Base-by-base conservation (phyloP, 1,140 invertebrate species). In the Bombus sylvicola region DNA sequence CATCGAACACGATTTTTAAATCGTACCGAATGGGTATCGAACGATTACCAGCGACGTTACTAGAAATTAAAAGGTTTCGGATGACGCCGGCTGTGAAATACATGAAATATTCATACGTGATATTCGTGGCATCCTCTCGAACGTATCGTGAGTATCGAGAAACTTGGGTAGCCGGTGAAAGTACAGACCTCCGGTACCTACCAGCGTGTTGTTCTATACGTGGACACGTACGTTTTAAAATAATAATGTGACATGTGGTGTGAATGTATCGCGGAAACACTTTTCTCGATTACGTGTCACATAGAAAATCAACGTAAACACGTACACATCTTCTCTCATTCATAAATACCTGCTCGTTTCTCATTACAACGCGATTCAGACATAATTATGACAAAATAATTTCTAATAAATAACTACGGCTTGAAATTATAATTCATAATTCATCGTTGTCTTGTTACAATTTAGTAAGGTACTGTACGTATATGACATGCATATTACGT, bases 101-200 rank as follows among this genome's bases (percentile, higher is more conserved):
- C 64, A 83, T 83, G 83, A 81, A 85, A 72, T 80, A 81, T 81
- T 72, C 83, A 85, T 79, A 79, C 83, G 39, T 57, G 76, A 86
- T 69, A 74, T 75, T 68, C 72, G 79, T 80, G 69, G 53, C 73
- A 86, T 83, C 85, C 66, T 86, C 80, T 77, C 57, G 18, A 72
- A 85, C 53, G 69, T 84, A 81, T 85, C 83, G 59, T 57, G 73
- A 43, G 68, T 83, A 87, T 87, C 81, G 85, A 87, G 81, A 83
- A 87, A 87, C 81, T 72, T 83, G 73, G 73, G 25, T 83, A 87
- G 73, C 74, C 74, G 81, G 85, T 87, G 85, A 87, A 87, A 87
- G 85, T 87, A 83, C 43, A 22, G 47, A 53, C 18, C 47, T 53
- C 47, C 22, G 47, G 47, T 53, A 41, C 59, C 3, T 62, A 62